A percentile compares a stretch with the other conserved stretches of the same genome.
phyloP scores from a whole-genome alignment of 2,888 invertebrate species.

The Cenopis cana region DNA sequence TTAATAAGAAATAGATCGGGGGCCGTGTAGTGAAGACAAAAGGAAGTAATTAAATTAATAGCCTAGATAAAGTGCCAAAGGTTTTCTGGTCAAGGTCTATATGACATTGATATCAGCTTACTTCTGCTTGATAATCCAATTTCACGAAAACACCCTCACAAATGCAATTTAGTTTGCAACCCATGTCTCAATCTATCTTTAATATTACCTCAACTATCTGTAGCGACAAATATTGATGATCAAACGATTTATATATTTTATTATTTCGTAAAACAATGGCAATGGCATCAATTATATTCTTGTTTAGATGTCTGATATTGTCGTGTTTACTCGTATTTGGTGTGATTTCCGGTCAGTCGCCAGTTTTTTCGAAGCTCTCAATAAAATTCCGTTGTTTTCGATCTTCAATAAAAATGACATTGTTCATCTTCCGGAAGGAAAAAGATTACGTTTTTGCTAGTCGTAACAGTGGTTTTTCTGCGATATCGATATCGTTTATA shows the following conservation, averaged over 20 bases:
- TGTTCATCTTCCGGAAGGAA: constrained; percentile 17
- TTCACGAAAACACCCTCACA: background rate
- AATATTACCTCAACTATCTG: no score
- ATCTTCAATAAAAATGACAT: constrained; percentile 17
- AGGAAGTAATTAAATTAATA: no score
- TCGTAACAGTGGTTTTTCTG: background rate
- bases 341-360: background rate
- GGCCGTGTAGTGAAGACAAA: no score
- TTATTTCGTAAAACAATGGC: background rate
- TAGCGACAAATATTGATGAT: no score
- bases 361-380: constrained; percentile 1
- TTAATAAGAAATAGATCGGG: no score
- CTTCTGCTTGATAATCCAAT: no score
- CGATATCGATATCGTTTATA: no score
- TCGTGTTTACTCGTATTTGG: constrained; percentile 9
- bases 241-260: background rate
- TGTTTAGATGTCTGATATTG: background rate
- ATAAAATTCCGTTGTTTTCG: constrained; percentile 15
- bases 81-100: no score
- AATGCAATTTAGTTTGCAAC: background rate
- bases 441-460: background rate
- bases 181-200: background rate
- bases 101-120: no score
- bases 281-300: background rate
- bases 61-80: no score